Evolutionary conservation across 2,797 vertebrate species (phyloP).

Genomic region (Sebastes oblongus): DNA sequence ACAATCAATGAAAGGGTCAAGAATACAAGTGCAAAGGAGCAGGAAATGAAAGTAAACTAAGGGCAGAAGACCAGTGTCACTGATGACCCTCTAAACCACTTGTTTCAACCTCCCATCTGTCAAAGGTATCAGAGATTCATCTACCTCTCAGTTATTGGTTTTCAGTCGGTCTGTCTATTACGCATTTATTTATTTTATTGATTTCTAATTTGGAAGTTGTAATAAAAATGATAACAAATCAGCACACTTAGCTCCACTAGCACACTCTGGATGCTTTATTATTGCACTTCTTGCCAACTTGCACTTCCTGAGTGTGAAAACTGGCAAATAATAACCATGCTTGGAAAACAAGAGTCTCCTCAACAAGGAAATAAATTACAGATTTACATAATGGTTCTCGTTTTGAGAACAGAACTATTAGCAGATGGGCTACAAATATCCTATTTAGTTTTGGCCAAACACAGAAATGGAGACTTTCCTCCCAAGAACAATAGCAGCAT

Average conservation of each 20-base stretch:
- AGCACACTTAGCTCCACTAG: neutral
- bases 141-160: neutral
- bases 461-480: neutral
- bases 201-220: neutral
- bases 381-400: neutral
- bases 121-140: neutral
- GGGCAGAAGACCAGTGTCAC: neutral
- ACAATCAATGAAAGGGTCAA: neutral
- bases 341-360: neutral
- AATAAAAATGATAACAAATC: neutral
- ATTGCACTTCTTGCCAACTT: neutral
- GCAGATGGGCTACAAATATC: neutral
- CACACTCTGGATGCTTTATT: neutral
- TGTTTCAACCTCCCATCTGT: neutral
- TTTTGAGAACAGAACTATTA: neutral
- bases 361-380: neutral
- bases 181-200: neutral
- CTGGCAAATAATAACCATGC: no score
- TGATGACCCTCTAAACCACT: neutral
- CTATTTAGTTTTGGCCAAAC: neutral
- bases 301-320: neutral
- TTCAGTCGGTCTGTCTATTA: neutral
- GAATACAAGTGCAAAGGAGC: neutral
- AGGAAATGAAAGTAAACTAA: constrained; percentile 4
- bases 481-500: neutral